A percentile compares a stretch with the other conserved stretches of the same genome.
Conservation (phyloP, 2,113 vertebrate species). For the Vimba vimba region DNA sequence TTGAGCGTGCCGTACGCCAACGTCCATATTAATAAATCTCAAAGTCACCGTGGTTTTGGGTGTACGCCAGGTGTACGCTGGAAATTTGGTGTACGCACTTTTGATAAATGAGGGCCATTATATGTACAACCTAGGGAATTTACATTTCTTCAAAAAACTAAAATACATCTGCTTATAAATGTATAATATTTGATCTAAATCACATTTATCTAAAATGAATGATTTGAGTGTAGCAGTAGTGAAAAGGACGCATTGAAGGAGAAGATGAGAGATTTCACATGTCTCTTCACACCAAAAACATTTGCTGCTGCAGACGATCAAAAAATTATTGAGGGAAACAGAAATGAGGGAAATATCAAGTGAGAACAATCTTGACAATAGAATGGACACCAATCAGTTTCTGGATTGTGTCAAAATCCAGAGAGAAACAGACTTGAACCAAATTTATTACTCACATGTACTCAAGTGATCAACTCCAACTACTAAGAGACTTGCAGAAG, state of each 20-base stretch:
- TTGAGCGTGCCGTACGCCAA: no score
- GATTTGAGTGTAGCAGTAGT: background rate
- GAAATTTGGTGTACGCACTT: no score
- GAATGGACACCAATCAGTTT: background rate
- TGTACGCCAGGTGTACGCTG: no score
- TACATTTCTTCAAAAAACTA: no score
- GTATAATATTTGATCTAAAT: no score
- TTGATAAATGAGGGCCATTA: no score
- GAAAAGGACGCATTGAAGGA: background rate
- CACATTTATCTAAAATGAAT: no score
- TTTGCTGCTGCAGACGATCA: background rate
- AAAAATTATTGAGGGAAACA: background rate
- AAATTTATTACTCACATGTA: background rate
- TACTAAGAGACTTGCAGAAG: background rate
- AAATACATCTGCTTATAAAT: no score
- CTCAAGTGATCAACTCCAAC: background rate
- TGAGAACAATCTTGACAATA: background rate
- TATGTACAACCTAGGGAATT: no score
- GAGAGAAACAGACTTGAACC: background rate
- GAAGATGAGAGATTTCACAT: background rate
- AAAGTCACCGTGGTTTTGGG: no score
- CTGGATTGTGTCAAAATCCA: background rate
- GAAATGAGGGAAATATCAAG: background rate
- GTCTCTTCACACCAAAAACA: background rate
- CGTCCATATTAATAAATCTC: no score